phyloP scores from a whole-genome alignment of 2,888 invertebrate genomes.

The Dyspetes luteomarginatus region DNA sequence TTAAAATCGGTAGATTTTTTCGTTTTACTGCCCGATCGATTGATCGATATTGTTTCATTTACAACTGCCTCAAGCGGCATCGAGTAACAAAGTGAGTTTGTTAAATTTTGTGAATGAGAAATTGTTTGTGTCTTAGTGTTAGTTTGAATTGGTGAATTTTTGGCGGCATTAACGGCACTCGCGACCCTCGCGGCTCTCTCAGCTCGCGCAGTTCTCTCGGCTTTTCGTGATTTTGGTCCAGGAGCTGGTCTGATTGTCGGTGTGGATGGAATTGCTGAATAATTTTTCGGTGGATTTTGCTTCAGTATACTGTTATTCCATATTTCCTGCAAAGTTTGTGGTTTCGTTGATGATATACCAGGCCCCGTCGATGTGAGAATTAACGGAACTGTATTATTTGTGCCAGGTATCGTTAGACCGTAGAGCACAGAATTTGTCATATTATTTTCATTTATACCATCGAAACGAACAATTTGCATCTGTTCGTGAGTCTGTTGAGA shows the following conservation, averaged over 20 bases:
- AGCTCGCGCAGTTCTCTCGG: neutral
- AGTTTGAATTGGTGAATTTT: neutral
- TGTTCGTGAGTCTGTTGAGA: neutral
- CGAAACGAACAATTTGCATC: constrained; percentile 47
- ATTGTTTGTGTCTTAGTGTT: neutral
- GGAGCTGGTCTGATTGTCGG: neutral
- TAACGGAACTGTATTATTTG: constrained; percentile 51
- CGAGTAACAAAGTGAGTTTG: constrained; percentile 18
- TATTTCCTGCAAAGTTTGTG: neutral
- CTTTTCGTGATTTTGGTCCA: constrained; percentile 38
- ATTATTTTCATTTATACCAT: neutral
- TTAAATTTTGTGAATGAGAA: neutral
- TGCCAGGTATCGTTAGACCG: constrained; percentile 58
- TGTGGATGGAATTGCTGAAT: too few species aligned
- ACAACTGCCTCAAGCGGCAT: constrained; percentile 29
- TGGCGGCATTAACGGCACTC: too few species aligned
- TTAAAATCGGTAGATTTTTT: too few species aligned
- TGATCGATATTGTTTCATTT: constrained; percentile 27
- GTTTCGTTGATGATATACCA: neutral
- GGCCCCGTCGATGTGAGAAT: constrained; percentile 26
- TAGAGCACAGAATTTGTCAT: constrained; percentile 37
- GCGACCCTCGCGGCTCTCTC: neutral
- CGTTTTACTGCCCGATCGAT: neutral
- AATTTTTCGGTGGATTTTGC: neutral
- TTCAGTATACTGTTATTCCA: neutral